phyloP scores from a whole-genome alignment of 2,888 invertebrate species.

The Schrankia costaestrigalis region DNA sequence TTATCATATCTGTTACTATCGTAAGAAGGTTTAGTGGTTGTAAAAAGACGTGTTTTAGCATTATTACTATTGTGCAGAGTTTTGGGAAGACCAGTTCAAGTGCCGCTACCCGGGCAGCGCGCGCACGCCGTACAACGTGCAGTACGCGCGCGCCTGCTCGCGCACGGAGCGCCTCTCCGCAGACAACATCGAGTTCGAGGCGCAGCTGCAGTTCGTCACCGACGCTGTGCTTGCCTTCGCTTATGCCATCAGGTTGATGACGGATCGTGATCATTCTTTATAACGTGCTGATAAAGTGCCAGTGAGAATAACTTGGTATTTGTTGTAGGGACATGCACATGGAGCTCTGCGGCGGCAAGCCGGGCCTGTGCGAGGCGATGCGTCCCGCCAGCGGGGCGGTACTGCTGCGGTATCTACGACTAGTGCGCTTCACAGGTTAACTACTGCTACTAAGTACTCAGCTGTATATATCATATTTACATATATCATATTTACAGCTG shows the following conservation, averaged over 20 bases:
- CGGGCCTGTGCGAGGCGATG: conserved; percentile 93
- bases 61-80: no score
- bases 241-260: conserved; percentile 88
- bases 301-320: no score
- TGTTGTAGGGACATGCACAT: conserved; percentile 89
- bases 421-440: conserved; percentile 85
- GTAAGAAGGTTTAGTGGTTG: no score
- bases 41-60: no score
- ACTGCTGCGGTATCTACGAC: conserved; percentile 90
- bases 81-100: conserved; percentile 96
- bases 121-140: conserved; percentile 89
- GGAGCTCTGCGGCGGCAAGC: conserved; percentile 86
- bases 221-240: conserved; percentile 97
- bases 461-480: not conserved
- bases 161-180: conserved; percentile 88
- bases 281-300: no score
- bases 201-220: conserved; percentile 96
- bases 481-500: not conserved
- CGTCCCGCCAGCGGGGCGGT: conserved; percentile 93
- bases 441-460: not conserved
- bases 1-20: not conserved
- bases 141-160: conserved; percentile 85
- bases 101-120: conserved; percentile 91
- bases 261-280: no score
- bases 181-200: conserved; percentile 91